phyloP scores from a whole-genome alignment of 2,888 invertebrate species.

The Ctena decussata region DNA sequence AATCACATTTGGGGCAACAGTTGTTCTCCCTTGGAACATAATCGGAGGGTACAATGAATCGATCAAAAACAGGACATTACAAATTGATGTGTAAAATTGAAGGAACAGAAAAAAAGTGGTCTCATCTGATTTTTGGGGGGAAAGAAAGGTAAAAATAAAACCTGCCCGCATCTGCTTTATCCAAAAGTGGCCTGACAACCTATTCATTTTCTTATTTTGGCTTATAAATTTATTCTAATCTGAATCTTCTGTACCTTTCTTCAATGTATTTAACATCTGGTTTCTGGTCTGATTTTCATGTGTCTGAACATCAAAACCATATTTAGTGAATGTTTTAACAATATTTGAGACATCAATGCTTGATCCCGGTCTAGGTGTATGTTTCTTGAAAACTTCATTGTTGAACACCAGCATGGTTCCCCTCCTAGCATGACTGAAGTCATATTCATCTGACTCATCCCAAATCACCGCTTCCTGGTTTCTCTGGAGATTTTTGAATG shows the following conservation, averaged over 20 bases:
- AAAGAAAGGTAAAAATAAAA: too few species aligned
- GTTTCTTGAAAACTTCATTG: constrained; percentile 92
- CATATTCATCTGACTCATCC: constrained; percentile 89
- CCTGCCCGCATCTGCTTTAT: too few species aligned
- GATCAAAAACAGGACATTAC: too few species aligned
- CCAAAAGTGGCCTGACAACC: too few species aligned
- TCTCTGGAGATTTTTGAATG: constrained; percentile 7
- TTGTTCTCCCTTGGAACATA: too few species aligned
- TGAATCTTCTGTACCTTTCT: constrained; percentile 88
- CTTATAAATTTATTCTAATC: too few species aligned
- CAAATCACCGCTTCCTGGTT: neutral
- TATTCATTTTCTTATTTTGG: too few species aligned
- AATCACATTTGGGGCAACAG: too few species aligned
- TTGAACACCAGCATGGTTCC: constrained; percentile 96
- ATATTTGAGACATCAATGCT: constrained; percentile 94
- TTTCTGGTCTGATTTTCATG: constrained; percentile 90
- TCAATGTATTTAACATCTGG: constrained; percentile 90
- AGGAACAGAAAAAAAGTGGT: too few species aligned
- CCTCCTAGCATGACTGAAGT: constrained; percentile 93
- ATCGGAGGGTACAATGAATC: too few species aligned
- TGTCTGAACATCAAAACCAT: constrained; percentile 91
- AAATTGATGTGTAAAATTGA: too few species aligned
- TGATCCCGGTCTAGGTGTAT: constrained; percentile 90
- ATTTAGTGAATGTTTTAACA: constrained; percentile 88
- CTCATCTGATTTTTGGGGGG: too few species aligned